A percentile compares a stretch with the other conserved stretches of the same genome.
These are phyloP conservation scores for Pomatorhinus ruficollis DNA, from an alignment of 2,113 vertebrate genomes.

Conservation along the genomic window DNA sequence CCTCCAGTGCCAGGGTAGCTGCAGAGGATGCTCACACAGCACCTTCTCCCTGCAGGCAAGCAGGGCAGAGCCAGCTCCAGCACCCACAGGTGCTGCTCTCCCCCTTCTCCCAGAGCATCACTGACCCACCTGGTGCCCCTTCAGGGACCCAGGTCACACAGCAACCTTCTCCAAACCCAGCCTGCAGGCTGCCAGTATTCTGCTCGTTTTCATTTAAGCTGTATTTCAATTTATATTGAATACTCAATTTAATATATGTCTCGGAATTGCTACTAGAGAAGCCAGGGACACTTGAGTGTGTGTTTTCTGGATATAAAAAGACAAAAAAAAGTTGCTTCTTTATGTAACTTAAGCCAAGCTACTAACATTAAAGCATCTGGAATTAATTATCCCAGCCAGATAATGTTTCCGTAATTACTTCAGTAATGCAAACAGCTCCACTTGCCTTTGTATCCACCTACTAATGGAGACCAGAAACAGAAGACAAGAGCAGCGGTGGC, in stretches of 20 bases:
- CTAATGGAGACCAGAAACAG: neutral
- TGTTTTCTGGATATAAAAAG: slow-evolving; percentile 19
- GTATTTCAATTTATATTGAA: neutral
- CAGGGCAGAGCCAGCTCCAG: neutral
- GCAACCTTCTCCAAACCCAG: neutral
- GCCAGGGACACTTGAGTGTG: neutral
- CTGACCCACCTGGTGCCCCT: neutral
- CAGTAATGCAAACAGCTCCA: slow-evolving; percentile 3
- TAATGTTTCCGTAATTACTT: slow-evolving; percentile 43
- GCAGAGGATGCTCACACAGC: neutral
- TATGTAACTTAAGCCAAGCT: neutral
- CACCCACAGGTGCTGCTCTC: neutral
- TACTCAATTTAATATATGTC: neutral
- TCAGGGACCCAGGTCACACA: fast-evolving
- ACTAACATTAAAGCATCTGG: slow-evolving; percentile 41
- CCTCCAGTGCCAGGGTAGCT: neutral
- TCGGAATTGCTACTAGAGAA: neutral
- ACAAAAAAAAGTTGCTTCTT: neutral
- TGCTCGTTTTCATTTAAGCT: neutral
- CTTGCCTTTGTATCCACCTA: neutral
- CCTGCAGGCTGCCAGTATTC: neutral
- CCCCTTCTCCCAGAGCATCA: neutral
- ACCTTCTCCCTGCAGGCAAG: neutral
- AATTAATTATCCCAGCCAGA: slow-evolving; percentile 40
- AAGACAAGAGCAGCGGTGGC: neutral